Conservation (phyloP, 35 echinoderm and acorn worm species). For the Strongylocentrotus purpuratus region DNA sequence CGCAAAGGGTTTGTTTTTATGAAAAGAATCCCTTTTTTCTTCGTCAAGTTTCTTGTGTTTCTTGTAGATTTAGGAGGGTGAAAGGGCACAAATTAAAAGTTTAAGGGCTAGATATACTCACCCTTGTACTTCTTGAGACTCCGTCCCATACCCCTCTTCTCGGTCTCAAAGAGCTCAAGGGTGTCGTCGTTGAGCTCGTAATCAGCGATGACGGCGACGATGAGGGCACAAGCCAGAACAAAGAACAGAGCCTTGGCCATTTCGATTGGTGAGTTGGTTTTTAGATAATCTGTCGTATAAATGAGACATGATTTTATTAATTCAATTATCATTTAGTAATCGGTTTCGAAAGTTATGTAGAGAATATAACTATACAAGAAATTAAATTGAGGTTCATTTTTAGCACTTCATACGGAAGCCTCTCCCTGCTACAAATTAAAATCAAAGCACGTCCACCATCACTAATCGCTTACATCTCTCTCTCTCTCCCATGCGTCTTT, state of each 20-base stretch:
- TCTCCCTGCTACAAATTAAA: too few species aligned
- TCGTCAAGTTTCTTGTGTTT: too few species aligned
- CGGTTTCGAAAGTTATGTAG: background rate
- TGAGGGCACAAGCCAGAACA: slow-evolving; percentile 14
- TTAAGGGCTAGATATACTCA: background rate
- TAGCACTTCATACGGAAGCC: background rate
- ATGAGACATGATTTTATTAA: background rate
- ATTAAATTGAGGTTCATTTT: background rate
- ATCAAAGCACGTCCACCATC: too few species aligned
- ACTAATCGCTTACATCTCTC: too few species aligned
- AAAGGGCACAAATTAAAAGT: background rate
- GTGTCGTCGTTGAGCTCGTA: background rate
- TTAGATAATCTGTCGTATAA: background rate
- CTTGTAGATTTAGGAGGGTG: too few species aligned
- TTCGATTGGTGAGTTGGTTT: background rate
- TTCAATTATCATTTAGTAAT: too few species aligned
- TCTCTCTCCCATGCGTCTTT: too few species aligned
- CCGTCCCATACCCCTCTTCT: slow-evolving; percentile 39
- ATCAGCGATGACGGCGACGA: slow-evolving; percentile 35
- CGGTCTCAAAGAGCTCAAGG: background rate
- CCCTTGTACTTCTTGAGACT: slow-evolving; percentile 32
- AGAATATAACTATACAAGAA: background rate
- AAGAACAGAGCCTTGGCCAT: slow-evolving; percentile 51
- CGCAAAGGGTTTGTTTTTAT: too few species aligned
- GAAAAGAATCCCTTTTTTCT: too few species aligned